Evolutionary conservation across 2,113 vertebrate species (phyloP), one percentile per base, ranked within the genome.

Genomic region (Hoplias malabaricus): DNA sequence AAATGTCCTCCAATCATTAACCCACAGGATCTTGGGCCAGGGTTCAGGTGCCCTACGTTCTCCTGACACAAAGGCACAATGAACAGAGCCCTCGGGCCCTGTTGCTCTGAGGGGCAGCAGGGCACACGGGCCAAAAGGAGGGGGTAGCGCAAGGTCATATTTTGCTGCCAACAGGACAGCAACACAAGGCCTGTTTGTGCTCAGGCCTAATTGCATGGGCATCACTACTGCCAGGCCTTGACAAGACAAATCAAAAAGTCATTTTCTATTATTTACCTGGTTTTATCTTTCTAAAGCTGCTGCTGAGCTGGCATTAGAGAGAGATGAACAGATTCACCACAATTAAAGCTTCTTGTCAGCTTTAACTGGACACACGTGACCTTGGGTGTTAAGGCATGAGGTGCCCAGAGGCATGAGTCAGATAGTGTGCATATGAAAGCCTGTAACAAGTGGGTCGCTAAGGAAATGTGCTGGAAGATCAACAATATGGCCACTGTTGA

Each of bases 1-100:
- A 83, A 90, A 84, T 81, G 79, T 86, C 82, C 80, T 88, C 69
- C 80, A 91, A 91, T 93, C 85, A 93, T 93, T 93, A 91, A 92
- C 91, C 23, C 34, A 74, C 73, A 48, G 33, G 21, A 84, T 85
- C 84, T 85, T 75, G 57, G 69, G 43, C 77, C 27, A 80, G 70
- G 84, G 81, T 88, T 87, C 78, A 82, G 63, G 54, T 66, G 48
- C n/a, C 33, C 34, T 36, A 56, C 14, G 36, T 40, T 83, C 46
- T 36, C 27, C 77, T 77, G 50, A 65, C 61, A 62, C 61, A 57
- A 48, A 62, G 27, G 33, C 21, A 10, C 73, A 59, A 38, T 34
- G 63, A 78, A 79, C 40, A 53, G 72, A 61, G 73, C 54, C 62
- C 14, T 66, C 13, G 13, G 62, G 48, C 68, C 19, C 7, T 25